These are phyloP conservation scores for Seira ritae DNA, from an alignment of 2,888 invertebrate species.

Conservation along the genomic window DNA sequence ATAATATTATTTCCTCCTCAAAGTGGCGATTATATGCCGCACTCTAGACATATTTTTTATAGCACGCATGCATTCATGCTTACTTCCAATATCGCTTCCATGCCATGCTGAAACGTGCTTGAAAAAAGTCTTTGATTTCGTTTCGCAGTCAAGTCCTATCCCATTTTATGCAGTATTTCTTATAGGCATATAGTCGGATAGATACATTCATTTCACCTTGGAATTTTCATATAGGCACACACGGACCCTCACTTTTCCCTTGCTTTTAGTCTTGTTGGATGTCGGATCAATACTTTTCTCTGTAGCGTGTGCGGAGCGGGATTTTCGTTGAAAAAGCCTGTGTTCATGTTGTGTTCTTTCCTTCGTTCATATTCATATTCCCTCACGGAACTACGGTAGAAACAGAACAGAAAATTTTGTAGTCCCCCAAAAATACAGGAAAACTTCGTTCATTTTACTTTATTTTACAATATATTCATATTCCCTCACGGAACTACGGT, in stretches of 20 bases:
- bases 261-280: constrained; percentile 43
- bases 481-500: background rate
- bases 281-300: constrained; percentile 63
- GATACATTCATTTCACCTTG: constrained; percentile 54
- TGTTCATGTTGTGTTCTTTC: too few species aligned
- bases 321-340: too few species aligned
- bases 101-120: background rate
- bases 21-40: background rate
- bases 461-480: background rate
- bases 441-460: too few species aligned
- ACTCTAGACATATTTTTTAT: background rate
- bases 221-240: constrained; percentile 38
- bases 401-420: background rate
- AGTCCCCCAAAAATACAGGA: too few species aligned
- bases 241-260: too few species aligned
- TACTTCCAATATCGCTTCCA: too few species aligned
- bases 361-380: background rate
- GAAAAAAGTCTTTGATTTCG: background rate
- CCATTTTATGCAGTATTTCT: too few species aligned
- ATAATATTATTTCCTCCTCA: background rate
- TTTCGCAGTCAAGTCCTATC: too few species aligned
- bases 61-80: background rate
- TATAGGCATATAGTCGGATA: background rate
- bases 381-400: background rate
- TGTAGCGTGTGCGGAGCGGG: constrained; percentile 62